Conservation (phyloP, 2,797 vertebrate species). For the Myotis daubentonii region DNA sequence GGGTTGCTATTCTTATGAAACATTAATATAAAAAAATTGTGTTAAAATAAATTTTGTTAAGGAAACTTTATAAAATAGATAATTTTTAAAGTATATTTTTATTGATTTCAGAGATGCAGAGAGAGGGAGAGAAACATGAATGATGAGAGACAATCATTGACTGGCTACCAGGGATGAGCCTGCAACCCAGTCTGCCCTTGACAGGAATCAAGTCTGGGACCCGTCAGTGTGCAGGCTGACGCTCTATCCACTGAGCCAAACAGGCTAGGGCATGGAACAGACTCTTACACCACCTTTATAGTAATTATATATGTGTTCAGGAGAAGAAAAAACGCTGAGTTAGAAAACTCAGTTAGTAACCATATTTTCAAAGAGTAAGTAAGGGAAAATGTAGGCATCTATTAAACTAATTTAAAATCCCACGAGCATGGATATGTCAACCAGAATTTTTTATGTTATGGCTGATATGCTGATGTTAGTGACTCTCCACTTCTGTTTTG, state of each 20-base stretch:
- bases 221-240: too few species aligned
- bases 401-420: constrained; percentile 62
- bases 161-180: too few species aligned
- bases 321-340: neutral
- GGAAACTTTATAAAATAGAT: constrained; percentile 56
- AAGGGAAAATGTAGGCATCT: constrained; percentile 36
- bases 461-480: neutral
- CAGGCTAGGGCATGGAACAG: constrained; percentile 9
- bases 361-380: constrained; percentile 57
- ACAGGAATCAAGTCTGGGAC: too few species aligned
- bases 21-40: constrained; percentile 60
- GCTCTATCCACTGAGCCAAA: too few species aligned
- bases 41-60: constrained; percentile 61
- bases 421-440: neutral
- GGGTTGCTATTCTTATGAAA: constrained; percentile 70
- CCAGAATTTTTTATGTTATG: constrained; percentile 32
- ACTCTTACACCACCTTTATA: constrained; percentile 56
- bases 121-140: too few species aligned
- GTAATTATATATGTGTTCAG: neutral
- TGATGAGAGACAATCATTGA: too few species aligned
- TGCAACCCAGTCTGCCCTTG: too few species aligned
- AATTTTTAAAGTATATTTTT: too few species aligned
- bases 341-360: constrained; percentile 30
- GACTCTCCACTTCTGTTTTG: constrained; percentile 25
- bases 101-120: too few species aligned